Conservation (phyloP, 1,140 invertebrate genomes). For the Daktulosphaira vitifoliae region DNA sequence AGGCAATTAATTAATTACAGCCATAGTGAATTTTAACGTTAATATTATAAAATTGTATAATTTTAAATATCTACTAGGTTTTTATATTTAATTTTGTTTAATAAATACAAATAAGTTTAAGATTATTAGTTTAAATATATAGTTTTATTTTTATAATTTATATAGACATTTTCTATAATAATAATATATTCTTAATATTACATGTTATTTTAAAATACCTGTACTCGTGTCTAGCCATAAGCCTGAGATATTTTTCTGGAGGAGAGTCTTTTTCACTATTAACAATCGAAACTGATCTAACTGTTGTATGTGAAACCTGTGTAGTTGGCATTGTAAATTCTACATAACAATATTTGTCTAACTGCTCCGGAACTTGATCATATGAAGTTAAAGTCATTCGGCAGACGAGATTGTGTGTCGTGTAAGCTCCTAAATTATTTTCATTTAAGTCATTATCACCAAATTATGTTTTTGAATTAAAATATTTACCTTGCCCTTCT, state of each 20-base stretch:
- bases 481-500: constrained; percentile 79
- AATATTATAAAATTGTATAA: neutral
- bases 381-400: constrained; percentile 89
- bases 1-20: no score
- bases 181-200: no score
- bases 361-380: constrained; percentile 90
- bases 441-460: neutral
- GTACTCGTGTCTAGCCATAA: constrained; percentile 94
- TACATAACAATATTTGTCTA: constrained; percentile 77
- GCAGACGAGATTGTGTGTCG: constrained; percentile 87
- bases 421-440: constrained; percentile 74
- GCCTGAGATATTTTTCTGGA: constrained; percentile 96
- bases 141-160: no score
- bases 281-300: constrained; percentile 86
- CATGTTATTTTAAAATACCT: no score
- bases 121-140: no score
- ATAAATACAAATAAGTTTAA: no score
- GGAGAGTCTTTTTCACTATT: constrained; percentile 83
- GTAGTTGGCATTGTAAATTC: constrained; percentile 99
- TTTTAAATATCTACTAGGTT: no score
- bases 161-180: no score
- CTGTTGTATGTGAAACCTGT: constrained; percentile 92
- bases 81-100: no score
- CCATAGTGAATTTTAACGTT: no score
- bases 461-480: neutral